A percentile compares a stretch with the other conserved stretches of the same genome.
Evolutionary conservation across 2,113 vertebrate species (phyloP).

Genomic region (Rutilus rutilus): DNA sequence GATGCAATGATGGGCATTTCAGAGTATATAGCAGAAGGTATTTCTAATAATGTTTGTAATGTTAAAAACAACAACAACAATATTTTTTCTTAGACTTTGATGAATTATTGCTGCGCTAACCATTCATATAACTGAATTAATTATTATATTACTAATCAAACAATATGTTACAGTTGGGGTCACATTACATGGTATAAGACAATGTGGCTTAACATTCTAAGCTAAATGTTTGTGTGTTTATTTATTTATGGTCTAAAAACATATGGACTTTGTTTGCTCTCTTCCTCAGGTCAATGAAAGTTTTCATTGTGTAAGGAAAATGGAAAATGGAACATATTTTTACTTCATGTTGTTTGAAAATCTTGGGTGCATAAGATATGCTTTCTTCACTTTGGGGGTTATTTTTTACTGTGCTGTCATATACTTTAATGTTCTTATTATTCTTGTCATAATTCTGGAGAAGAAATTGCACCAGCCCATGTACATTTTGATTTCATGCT

Average conservation of each 20-base stretch:
- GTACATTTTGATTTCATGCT: slow-evolving; percentile 73
- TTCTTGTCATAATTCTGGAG: slow-evolving; percentile 6
- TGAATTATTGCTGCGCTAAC: neutral
- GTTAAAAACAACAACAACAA: too few relatives aligned
- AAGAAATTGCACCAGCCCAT: slow-evolving; percentile 65
- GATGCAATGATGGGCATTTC: too few relatives aligned
- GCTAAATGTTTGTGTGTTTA: too few relatives aligned
- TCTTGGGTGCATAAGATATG: slow-evolving; percentile 19
- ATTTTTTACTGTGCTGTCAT: slow-evolving; percentile 17
- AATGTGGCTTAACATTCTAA: neutral
- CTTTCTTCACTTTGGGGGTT: slow-evolving; percentile 3
- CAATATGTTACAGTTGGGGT: neutral
- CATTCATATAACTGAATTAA: neutral
- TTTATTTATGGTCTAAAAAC: neutral
- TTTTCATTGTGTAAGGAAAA: neutral
- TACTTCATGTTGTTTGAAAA: slow-evolving; percentile 45
- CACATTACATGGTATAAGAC: neutral
- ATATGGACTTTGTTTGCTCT: neutral
- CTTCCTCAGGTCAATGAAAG: neutral
- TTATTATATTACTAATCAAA: neutral
- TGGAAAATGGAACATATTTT: neutral
- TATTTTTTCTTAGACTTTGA: neutral
- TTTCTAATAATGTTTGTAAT: too few relatives aligned
- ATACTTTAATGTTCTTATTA: slow-evolving; percentile 25
- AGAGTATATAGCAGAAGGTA: too few relatives aligned